phyloP scores from a whole-genome alignment of 2,888 invertebrate genomes.

The Sipha maydis region DNA sequence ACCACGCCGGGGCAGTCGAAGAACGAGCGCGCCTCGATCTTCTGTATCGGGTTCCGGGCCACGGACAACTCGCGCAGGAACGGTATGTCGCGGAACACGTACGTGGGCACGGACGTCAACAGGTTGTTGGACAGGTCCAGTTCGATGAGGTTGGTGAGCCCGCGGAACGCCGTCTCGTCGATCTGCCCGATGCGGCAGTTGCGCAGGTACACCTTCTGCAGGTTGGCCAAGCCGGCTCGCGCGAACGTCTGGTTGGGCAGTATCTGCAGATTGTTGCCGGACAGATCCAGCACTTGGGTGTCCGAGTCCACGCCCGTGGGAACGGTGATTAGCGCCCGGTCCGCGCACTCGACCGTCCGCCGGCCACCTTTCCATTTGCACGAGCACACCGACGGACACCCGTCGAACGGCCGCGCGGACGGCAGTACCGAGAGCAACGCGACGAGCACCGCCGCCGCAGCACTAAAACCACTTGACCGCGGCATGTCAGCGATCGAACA shows the following conservation, averaged over 20 bases:
- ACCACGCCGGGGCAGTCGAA: constrained; percentile 80
- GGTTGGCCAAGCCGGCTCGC: constrained; percentile 82
- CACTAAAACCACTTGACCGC: neutral
- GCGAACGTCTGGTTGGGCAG: constrained; percentile 85
- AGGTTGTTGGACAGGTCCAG: constrained; percentile 87
- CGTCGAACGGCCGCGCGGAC: constrained; percentile 71
- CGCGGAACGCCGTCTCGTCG: constrained; percentile 84
- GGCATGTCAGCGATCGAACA: constrained; percentile 5
- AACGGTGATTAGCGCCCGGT: constrained; percentile 83
- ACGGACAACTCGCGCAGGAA: constrained; percentile 84
- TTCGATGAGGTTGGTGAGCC: constrained; percentile 89
- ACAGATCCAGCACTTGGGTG: constrained; percentile 91
- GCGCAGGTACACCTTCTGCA: constrained; percentile 86
- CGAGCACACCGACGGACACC: constrained; percentile 80
- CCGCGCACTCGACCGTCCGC: constrained; percentile 90
- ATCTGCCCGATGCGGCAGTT: constrained; percentile 88
- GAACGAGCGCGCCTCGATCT: constrained; percentile 81
- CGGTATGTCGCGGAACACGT: constrained; percentile 81
- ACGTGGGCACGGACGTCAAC: constrained; percentile 81
- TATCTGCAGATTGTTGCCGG: constrained; percentile 86
- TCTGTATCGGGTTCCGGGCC: constrained; percentile 83
- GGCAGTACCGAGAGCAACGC: neutral
- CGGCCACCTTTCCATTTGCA: constrained; percentile 97
- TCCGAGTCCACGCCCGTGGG: constrained; percentile 87
- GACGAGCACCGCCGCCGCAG: neutral